Conservation (phyloP, 2,888 invertebrate species). For the Papilio demoleus region DNA sequence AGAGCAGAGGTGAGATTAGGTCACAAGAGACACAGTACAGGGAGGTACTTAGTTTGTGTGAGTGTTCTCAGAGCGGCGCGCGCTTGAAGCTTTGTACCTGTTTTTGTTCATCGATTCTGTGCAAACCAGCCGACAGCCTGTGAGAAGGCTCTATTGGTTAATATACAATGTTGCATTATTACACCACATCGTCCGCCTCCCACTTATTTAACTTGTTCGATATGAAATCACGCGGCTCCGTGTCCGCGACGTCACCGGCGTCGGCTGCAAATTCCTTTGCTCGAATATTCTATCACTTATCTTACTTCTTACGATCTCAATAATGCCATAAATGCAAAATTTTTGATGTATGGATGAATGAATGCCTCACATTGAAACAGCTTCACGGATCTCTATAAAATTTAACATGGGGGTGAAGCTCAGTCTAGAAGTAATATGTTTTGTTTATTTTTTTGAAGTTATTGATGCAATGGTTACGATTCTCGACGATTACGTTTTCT, state of each 20-base stretch:
- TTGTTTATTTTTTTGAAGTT: too few relatives aligned
- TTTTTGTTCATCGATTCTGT: background rate
- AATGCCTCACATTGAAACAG: too few relatives aligned
- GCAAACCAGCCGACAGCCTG: background rate
- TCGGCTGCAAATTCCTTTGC: too few relatives aligned
- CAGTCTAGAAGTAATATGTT: too few relatives aligned
- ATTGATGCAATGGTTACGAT: too few relatives aligned
- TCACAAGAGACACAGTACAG: background rate
- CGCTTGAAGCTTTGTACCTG: background rate
- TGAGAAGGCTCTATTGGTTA: constrained; percentile 20
- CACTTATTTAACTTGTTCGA: constrained; percentile 14
- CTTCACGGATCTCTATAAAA: too few relatives aligned
- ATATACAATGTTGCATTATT: constrained; percentile 1
- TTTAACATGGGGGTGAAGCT: too few relatives aligned
- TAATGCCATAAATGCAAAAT: too few relatives aligned
- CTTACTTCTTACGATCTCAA: too few relatives aligned
- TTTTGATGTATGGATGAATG: too few relatives aligned
- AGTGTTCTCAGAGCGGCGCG: background rate
- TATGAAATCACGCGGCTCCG: constrained; percentile 14
- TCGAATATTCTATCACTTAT: too few relatives aligned
- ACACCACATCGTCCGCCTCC: background rate
- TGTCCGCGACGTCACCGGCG: background rate
- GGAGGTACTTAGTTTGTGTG: background rate
- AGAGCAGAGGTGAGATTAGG: background rate
- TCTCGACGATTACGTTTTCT: too few relatives aligned